These are phyloP conservation scores for Mythimna vitellina DNA, from an alignment of 2,888 invertebrate genomes.

Conservation along the genomic window DNA sequence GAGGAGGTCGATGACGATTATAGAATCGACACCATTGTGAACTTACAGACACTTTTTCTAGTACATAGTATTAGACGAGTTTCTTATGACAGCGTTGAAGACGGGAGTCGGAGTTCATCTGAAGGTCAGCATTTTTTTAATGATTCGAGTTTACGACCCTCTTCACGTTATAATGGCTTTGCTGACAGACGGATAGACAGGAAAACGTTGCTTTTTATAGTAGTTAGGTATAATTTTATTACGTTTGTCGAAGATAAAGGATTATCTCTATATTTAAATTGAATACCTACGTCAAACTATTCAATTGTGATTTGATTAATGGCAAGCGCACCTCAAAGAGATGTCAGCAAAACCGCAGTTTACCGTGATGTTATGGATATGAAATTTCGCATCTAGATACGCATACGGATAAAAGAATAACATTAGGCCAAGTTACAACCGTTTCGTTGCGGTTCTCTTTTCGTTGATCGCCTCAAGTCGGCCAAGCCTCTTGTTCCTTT, in stretches of 20 bases:
- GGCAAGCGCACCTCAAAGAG: too few species aligned
- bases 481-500: too few species aligned
- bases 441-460: too few species aligned
- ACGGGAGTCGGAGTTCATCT: constrained; percentile 1
- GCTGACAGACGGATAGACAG: constrained; percentile 12
- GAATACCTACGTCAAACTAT: too few species aligned
- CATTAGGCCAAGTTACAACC: too few species aligned
- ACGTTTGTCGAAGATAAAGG: not conserved
- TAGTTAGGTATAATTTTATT: not conserved
- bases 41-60: not conserved
- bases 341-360: too few species aligned
- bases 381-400: too few species aligned
- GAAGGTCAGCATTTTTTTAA: constrained; percentile 47
- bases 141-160: constrained; percentile 47
- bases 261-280: not conserved
- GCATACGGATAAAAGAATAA: too few species aligned
- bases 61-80: not conserved
- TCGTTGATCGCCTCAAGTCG: too few species aligned
- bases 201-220: constrained; percentile 9
- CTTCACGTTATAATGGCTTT: constrained; percentile 16
- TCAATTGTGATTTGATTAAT: too few species aligned
- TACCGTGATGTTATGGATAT: too few species aligned
- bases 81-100: not conserved
- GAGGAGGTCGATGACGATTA: too few species aligned
- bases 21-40: not conserved